Conservation (phyloP, 2,888 invertebrate genomes). For the Caenorhabditis imperialis region DNA sequence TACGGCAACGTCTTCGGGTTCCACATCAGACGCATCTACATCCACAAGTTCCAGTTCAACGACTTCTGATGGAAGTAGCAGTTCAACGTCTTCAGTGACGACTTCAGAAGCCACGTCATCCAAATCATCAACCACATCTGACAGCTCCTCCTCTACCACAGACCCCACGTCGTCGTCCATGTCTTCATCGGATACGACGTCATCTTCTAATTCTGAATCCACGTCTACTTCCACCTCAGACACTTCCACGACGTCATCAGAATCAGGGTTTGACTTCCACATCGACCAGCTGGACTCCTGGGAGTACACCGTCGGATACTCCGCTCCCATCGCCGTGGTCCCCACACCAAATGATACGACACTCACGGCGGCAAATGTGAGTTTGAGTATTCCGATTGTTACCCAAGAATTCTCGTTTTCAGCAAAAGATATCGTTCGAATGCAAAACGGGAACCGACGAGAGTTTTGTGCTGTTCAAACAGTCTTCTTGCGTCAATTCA, state of each 20-base stretch:
- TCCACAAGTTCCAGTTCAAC: neutral
- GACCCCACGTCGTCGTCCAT: neutral
- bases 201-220: neutral
- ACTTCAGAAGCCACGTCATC: neutral
- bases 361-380: neutral
- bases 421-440: conserved; percentile 20
- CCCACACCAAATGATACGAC: conserved; percentile 8
- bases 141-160: neutral
- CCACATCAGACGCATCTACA: neutral
- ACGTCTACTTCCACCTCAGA: conserved; percentile 2
- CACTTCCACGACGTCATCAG: neutral
- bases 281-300: too few relatives aligned
- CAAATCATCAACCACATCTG: neutral
- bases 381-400: too few relatives aligned
- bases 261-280: too few relatives aligned
- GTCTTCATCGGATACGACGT: neutral
- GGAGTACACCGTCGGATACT: conserved; percentile 10
- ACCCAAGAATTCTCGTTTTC: too few relatives aligned
- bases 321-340: conserved; percentile 3
- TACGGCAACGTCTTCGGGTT: neutral
- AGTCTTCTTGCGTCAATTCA: conserved; percentile 22
- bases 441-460: conserved; percentile 10
- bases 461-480: conserved; percentile 4
- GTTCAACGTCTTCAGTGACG: neutral
- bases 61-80: too few relatives aligned